Conservation (phyloP, 2,797 vertebrate species). For the Xiphorhynchus erythropygius region DNA sequence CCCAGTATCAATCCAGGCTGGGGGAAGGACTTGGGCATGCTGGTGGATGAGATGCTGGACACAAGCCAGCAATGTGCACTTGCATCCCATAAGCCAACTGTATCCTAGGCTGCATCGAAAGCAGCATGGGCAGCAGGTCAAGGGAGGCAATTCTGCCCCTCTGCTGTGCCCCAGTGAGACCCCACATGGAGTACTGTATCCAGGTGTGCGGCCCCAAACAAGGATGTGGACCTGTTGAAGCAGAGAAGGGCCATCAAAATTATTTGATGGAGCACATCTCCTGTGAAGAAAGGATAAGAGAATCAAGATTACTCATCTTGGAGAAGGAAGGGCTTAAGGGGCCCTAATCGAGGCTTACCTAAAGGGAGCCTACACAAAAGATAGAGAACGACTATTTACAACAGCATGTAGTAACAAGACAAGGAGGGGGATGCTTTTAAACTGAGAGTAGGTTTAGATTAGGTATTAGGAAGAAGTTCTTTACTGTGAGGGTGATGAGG, state of each 20-base stretch:
- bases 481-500: not conserved
- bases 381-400: not conserved
- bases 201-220: not conserved
- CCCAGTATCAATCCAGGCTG: not conserved
- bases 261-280: not conserved
- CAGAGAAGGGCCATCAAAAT: not conserved
- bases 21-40: rapidly evolving
- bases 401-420: not conserved
- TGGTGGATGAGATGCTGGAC: not conserved
- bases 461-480: not conserved
- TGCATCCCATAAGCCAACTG: not conserved
- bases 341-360: not conserved
- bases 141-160: not conserved
- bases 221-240: not conserved
- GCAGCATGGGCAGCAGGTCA: rapidly evolving
- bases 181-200: rapidly evolving
- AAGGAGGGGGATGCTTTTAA: not conserved
- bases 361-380: not conserved
- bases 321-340: not conserved
- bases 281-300: not conserved
- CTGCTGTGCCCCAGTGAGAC: not conserved
- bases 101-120: not conserved
- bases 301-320: not conserved
- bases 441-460: not conserved
- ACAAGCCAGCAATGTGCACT: not conserved